A percentile compares a stretch with the other conserved stretches of the same genome.
Conservation (phyloP, 2,113 vertebrate genomes). For the Glaucomys volans region DNA sequence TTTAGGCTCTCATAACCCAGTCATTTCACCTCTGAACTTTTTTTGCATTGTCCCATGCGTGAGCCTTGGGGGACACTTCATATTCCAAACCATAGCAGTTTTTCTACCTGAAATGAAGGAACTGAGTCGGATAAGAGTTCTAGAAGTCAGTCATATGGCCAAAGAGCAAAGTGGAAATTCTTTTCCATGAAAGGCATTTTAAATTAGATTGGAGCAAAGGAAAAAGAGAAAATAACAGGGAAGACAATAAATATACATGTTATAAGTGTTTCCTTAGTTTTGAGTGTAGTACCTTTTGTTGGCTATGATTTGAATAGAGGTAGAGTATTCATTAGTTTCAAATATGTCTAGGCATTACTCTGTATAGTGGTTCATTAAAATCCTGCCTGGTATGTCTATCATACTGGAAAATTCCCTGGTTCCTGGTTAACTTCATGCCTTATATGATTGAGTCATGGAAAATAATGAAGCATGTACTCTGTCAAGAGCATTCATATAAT, state of each 20-base stretch:
- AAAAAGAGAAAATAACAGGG: not conserved
- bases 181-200: conserved; percentile 33
- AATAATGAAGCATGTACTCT: not conserved
- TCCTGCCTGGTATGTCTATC: not conserved
- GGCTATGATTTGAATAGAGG: not conserved
- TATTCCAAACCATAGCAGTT: too few relatives aligned
- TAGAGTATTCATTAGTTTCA: not conserved
- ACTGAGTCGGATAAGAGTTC: not conserved
- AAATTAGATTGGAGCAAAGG: not conserved
- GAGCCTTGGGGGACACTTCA: too few relatives aligned
- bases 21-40: too few relatives aligned
- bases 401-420: not conserved
- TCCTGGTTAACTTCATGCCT: not conserved
- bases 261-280: not conserved
- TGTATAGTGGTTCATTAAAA: not conserved
- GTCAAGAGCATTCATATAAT: not conserved
- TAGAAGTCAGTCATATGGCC: not conserved
- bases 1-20: too few relatives aligned
- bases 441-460: not conserved
- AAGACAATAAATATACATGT: not conserved
- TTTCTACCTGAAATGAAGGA: not conserved
- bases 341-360: not conserved
- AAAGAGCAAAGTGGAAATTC: not conserved
- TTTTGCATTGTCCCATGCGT: too few relatives aligned
- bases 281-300: not conserved